Evolutionary conservation across 2,888 invertebrate species (phyloP).

Genomic region (Zygaena filipendulae): DNA sequence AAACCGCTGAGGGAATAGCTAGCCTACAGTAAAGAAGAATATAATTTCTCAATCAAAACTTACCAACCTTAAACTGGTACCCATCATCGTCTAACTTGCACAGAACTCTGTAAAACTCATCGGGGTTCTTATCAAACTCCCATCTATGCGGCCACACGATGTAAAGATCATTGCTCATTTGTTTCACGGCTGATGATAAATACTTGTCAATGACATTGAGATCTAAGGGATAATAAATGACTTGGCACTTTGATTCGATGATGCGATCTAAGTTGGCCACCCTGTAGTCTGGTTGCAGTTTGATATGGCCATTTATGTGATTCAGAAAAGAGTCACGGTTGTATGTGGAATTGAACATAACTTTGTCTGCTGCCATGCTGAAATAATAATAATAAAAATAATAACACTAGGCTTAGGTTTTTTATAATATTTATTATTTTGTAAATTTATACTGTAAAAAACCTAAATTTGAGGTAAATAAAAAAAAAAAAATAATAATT

Average conservation of each 20-base stretch:
- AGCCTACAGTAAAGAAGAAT: conserved; percentile 5
- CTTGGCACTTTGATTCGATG: conserved; percentile 5
- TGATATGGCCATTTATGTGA: no score
- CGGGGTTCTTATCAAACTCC: conserved; percentile 81
- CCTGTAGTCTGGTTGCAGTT: no score
- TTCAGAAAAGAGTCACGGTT: no score
- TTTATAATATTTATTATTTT: no score
- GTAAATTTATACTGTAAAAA: no score
- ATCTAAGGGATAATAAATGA: conserved; percentile 69
- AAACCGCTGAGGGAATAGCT: no score
- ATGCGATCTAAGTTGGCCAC: conserved; percentile 49
- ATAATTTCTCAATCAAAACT: neutral
- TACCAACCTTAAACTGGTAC: conserved; percentile 7
- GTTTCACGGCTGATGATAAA: neutral
- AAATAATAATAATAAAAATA: no score
- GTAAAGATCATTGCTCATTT: neutral
- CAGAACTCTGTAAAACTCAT: conserved; percentile 8
- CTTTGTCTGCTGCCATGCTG: no score
- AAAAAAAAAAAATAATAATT: no score
- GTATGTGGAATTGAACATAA: no score
- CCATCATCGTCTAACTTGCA: conserved; percentile 6
- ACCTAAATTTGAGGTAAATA: no score
- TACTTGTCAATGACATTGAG: conserved; percentile 23
- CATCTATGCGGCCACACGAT: conserved; percentile 66
- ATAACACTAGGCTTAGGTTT: no score